Percentiles rank a stretch among this genome's conserved stretches.
phyloP scores from a whole-genome alignment of 1,140 invertebrate genomes.

The Papilio dardanus region DNA sequence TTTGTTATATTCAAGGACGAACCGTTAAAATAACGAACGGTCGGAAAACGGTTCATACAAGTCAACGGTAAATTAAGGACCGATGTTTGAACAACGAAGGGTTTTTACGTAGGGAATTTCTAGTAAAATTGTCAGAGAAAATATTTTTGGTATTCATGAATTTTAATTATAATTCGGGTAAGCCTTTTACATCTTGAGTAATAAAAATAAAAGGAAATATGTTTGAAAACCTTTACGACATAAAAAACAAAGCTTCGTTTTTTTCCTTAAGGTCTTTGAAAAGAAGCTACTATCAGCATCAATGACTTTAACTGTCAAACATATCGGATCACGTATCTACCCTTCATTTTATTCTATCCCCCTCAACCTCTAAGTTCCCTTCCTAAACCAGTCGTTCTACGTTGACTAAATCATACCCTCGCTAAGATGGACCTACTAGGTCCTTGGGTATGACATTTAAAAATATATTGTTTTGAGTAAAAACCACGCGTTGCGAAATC shows the following conservation, averaged over 20 bases:
- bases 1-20: conserved; percentile 55
- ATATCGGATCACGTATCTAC: too few relatives aligned
- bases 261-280: too few relatives aligned
- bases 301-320: too few relatives aligned
- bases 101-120: conserved; percentile 41
- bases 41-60: conserved; percentile 35
- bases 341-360: too few relatives aligned
- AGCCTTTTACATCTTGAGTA: not conserved
- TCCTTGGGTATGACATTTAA: conserved; percentile 6
- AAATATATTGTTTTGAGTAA: conserved; percentile 21
- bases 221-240: not conserved
- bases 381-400: too few relatives aligned
- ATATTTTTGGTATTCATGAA: not conserved
- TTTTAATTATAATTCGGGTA: not conserved
- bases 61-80: conserved; percentile 45
- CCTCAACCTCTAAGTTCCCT: not conserved
- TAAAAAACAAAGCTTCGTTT: not conserved
- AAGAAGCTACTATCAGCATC: too few relatives aligned
- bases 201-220: not conserved
- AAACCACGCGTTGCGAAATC: conserved; percentile 42
- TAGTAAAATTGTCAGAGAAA: conserved; percentile 32
- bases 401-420: too few relatives aligned
- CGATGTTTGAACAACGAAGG: conserved; percentile 33
- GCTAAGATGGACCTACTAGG: not conserved
- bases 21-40: conserved; percentile 53